phyloP scores from a whole-genome alignment of 2,888 invertebrate genomes.

The Sceliomorpha sp. region DNA sequence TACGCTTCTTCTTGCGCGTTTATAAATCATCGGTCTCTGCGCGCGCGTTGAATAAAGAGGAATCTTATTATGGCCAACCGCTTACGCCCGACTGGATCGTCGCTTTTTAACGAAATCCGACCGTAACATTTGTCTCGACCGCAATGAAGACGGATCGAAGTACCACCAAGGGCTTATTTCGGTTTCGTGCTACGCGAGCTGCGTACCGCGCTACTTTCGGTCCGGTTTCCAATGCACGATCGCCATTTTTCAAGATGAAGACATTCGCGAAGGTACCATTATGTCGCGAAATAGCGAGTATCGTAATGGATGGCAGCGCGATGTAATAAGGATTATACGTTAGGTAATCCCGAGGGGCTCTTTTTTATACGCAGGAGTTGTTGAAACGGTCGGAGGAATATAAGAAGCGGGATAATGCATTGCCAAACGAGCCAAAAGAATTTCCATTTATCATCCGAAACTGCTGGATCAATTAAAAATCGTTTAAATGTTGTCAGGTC shows the following conservation, averaged over 20 bases:
- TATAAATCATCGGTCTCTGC: slow-evolving; percentile 46
- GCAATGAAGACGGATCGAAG: slow-evolving; percentile 55
- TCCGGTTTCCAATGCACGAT: slow-evolving; percentile 36
- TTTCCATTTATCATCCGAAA: too few relatives aligned
- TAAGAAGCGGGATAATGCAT: too few relatives aligned
- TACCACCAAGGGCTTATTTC: slow-evolving; percentile 26
- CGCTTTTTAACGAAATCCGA: slow-evolving; percentile 52
- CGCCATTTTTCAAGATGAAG: slow-evolving; percentile 39
- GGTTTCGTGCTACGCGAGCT: slow-evolving; percentile 13
- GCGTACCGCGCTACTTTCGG: slow-evolving; percentile 14
- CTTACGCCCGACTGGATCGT: slow-evolving; percentile 23
- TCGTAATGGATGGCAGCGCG: slow-evolving; percentile 18
- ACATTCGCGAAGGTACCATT: slow-evolving; percentile 23
- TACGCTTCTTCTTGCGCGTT: slow-evolving; percentile 19
- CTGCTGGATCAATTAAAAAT: too few relatives aligned
- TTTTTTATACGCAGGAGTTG: too few relatives aligned
- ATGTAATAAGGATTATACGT: slow-evolving; percentile 30
- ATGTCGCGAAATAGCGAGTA: slow-evolving; percentile 10
- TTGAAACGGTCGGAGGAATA: too few relatives aligned
- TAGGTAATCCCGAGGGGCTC: slow-evolving; percentile 10
- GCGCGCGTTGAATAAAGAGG: slow-evolving; percentile 49
- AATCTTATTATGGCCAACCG: slow-evolving; percentile 51
- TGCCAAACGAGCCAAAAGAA: too few relatives aligned
- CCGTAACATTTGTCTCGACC: slow-evolving; percentile 46
- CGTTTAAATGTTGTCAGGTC: too few relatives aligned